Base-by-base conservation (phyloP, 1,140 invertebrate genomes). In the Drosophila serrata region DNA sequence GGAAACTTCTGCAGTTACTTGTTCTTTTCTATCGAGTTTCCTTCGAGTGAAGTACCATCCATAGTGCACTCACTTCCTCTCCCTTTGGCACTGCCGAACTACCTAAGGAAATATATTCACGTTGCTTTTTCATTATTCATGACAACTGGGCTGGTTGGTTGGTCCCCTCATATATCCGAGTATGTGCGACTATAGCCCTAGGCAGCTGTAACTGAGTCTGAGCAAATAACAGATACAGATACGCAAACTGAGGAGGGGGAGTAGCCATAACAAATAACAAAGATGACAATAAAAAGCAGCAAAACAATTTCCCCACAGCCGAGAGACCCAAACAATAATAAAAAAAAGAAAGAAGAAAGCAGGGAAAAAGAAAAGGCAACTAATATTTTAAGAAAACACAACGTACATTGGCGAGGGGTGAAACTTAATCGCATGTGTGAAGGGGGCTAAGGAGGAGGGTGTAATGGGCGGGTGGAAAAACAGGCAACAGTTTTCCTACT, bases 261-360 rank as follows among this genome's bases (percentile, higher is more conserved):
- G n/a, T 39, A 35, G 53, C 78, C 70, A 80, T 74, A 80, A 80
- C 77, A 79, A 90, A 85, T 88, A 88, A 88, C 85, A 88, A 85
- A 88, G 74, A 88, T 88, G 85, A 88, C 85, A 88, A 88, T 88
- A 88, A 88, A 88, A 88, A 90, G 81, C 85, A 88, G 85, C 82
- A 81, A 88, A 88, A 88, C 85, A 90, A 88, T 90, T 88, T 90
- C 51, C 65, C 74, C 65, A 57, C 22, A 69, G 84, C 63, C 37
- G 51, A 64, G 68, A 69, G 72, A 73, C 46, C 70, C 67, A 53
- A 70, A 56, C 17, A 62, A 69, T 56, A 48, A 24, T 45, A 22
- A 42, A 19, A 42, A 22, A 46, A 48, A 24, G 45, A 22, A 42
- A 19, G 37, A 22, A 46, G 31, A 22, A 58, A 37, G 42, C 68